phyloP scores from a whole-genome alignment of 2,113 vertebrate species.

The Rhadina sibilatrix region DNA sequence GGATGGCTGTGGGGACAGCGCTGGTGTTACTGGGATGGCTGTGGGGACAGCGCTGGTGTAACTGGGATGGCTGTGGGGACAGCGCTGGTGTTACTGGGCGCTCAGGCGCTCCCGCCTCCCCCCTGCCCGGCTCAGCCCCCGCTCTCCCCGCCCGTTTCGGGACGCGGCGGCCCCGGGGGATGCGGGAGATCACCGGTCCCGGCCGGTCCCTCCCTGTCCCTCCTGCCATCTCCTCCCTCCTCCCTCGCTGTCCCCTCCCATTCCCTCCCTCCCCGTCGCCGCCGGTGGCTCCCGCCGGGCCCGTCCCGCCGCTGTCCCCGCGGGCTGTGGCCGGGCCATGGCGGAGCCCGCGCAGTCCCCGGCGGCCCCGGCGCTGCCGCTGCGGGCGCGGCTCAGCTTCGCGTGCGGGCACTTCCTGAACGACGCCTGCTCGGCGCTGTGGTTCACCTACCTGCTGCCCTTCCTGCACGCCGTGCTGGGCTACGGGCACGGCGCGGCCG shows the following conservation, averaged over 20 bases:
- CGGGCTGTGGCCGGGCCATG: neutral
- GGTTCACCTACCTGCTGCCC: conserved; percentile 92
- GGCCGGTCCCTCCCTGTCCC: neutral
- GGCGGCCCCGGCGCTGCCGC: conserved; percentile 17
- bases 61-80: neutral
- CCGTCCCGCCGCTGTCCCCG: neutral
- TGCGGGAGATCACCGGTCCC: neutral
- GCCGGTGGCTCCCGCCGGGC: neutral
- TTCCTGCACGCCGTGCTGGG: conserved; percentile 88
- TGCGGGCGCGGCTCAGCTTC: conserved; percentile 76
- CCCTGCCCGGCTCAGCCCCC: neutral
- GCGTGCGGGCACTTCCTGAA: conserved; percentile 88
- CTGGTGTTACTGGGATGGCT: neutral
- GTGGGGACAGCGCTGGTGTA: neutral
- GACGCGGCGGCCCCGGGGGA: neutral
- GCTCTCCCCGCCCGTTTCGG: neutral
- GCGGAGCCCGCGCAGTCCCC: neutral
- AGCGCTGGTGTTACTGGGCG: neutral
- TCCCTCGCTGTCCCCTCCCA: neutral
- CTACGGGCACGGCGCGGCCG: conserved; percentile 80
- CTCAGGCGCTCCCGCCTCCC: neutral
- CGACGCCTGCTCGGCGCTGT: conserved; percentile 91
- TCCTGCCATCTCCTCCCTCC: neutral
- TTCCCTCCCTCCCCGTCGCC: neutral
- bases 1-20: neutral